phyloP scores from a whole-genome alignment of 2,797 vertebrate species.

The Leontopithecus rosalia region DNA sequence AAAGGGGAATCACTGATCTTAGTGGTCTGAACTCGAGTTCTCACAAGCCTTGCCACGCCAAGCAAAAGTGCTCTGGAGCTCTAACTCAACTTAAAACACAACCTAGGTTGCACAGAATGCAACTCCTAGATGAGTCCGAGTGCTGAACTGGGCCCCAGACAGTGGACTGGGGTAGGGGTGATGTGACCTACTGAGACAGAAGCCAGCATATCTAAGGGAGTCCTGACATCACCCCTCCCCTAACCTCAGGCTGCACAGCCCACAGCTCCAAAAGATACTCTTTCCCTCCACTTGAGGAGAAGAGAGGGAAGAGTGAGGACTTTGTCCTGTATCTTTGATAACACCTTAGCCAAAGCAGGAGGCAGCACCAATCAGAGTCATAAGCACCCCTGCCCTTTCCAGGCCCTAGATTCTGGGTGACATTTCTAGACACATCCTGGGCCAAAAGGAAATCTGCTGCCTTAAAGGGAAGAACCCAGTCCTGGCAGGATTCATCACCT shows the following conservation, averaged over 20 bases:
- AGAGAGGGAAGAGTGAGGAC: background rate
- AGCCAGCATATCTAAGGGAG: background rate
- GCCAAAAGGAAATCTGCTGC: background rate
- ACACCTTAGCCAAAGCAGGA: background rate
- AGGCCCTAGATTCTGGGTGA: background rate
- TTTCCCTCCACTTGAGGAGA: background rate
- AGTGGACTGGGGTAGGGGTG: background rate
- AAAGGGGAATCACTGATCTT: background rate
- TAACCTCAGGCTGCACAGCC: background rate
- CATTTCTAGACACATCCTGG: background rate
- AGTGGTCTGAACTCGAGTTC: background rate
- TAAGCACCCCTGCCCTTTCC: background rate
- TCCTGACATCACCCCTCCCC: background rate
- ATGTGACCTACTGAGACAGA: background rate
- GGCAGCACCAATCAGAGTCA: background rate
- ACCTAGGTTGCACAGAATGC: background rate
- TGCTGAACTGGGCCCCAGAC: background rate
- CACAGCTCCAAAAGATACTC: background rate
- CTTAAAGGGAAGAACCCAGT: background rate
- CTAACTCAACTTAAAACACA: background rate
- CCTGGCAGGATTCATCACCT: background rate
- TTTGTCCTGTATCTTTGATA: background rate
- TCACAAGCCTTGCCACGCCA: background rate
- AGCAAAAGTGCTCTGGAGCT: background rate
- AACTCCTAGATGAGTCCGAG: background rate